Percentiles rank a stretch among this genome's conserved stretches.
These are phyloP conservation scores for Volucella inflata DNA, from an alignment of 2,888 invertebrate species.

Conservation along the genomic window DNA sequence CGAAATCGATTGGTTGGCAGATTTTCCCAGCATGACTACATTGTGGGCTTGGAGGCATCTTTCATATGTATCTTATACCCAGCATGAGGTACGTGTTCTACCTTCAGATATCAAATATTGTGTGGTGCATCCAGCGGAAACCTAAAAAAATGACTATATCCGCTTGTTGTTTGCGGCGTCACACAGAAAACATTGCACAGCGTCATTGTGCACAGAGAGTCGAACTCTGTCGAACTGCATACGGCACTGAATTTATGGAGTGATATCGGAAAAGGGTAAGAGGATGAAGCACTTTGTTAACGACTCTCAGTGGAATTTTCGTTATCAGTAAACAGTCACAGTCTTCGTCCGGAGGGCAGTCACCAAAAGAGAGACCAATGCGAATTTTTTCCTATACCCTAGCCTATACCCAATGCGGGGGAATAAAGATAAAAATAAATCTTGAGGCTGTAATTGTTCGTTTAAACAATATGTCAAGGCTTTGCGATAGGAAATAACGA, in stretches of 20 bases:
- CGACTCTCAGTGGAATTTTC: slow-evolving; percentile 40
- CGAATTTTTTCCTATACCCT: too few species aligned
- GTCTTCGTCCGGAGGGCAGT: background rate
- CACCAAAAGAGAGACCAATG: too few species aligned
- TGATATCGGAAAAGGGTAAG: slow-evolving; percentile 6
- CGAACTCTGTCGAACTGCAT: background rate
- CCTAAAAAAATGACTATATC: slow-evolving; percentile 47
- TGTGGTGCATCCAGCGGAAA: slow-evolving; percentile 45
- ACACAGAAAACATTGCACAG: background rate
- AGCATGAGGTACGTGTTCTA: background rate
- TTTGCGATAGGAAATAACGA: slow-evolving; percentile 64
- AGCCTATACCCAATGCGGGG: too few species aligned
- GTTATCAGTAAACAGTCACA: background rate
- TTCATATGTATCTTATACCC: background rate
- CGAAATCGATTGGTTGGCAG: too few species aligned
- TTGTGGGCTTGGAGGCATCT: slow-evolving; percentile 10
- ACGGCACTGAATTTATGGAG: slow-evolving; percentile 15
- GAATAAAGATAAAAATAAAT: slow-evolving; percentile 2
- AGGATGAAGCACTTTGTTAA: background rate
- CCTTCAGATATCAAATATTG: slow-evolving; percentile 42
- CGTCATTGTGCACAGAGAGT: background rate
- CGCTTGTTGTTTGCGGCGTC: slow-evolving; percentile 15
- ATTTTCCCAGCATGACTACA: slow-evolving; percentile 16
- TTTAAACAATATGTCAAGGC: slow-evolving; percentile 67
- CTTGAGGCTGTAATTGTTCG: slow-evolving; percentile 45